phyloP scores from a whole-genome alignment of 1,140 invertebrate species.

The Carposina sasakii region DNA sequence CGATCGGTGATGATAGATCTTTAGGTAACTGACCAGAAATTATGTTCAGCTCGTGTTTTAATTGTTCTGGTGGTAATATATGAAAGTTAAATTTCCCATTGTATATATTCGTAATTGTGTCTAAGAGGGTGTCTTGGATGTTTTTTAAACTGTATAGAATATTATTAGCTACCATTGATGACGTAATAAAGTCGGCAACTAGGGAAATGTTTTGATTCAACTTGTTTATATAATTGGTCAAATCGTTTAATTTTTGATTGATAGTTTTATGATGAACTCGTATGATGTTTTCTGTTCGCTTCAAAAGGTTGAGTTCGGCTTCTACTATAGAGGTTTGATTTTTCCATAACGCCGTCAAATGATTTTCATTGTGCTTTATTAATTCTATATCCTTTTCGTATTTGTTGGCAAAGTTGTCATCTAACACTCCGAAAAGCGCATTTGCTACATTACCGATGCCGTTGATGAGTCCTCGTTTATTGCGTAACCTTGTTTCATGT shows the following conservation, averaged over 20 bases:
- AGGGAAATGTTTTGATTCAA: conserved; percentile 10
- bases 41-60: conserved; percentile 9
- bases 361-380: conserved; percentile 11
- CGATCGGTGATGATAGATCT: conserved; percentile 17
- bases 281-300: conserved; percentile 10
- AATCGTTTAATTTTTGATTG: conserved; percentile 6
- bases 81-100: conserved; percentile 20
- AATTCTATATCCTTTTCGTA: conserved; percentile 12
- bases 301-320: conserved; percentile 13
- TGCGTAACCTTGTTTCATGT: neutral
- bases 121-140: conserved; percentile 15
- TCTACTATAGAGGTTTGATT: conserved; percentile 9
- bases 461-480: conserved; percentile 21
- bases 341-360: conserved; percentile 10
- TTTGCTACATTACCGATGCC: conserved; percentile 22
- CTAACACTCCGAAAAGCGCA: conserved; percentile 16
- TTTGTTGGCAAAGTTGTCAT: conserved; percentile 12
- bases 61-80: conserved; percentile 15
- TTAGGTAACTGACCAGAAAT: conserved; percentile 15
- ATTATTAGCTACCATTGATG: conserved; percentile 14
- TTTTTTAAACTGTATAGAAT: conserved; percentile 12
- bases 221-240: neutral
- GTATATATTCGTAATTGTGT: conserved; percentile 17
- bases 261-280: conserved; percentile 13
- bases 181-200: conserved; percentile 10